Base-by-base conservation (phyloP, 2,113 vertebrate species). In the Chaetodon auriga region DNA sequence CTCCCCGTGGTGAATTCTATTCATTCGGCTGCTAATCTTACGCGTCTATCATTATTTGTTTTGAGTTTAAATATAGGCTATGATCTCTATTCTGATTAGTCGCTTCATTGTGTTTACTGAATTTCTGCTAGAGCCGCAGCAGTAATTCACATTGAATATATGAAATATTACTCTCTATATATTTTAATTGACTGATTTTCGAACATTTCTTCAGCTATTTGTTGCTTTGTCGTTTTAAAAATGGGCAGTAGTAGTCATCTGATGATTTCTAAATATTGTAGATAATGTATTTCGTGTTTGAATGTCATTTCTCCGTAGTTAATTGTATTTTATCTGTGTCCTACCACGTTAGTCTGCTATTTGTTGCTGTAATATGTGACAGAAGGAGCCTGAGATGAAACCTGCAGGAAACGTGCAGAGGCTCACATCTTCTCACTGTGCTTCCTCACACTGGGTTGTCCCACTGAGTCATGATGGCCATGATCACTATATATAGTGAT, bases 321-420 rank as follows among this genome's bases (percentile, higher is more conserved):
- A 18, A 35, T 16, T 30, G 23, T 60, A 1, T 2, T 58, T 35
- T 58, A 35, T 35, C 14, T 36, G 30, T 35, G 36, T 60, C 30
- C 7, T 61, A 6, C 60, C 16, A 35, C 54, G 2, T 25, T 57
- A 16, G 23, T 30, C 30, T 30, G 30, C 30, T 3, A 2, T 30
- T 15, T 19, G 15, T 19, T 18, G 14, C 15, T 16, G 57, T 15
- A 57, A 57, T 4, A 12, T 61, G 36, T 58, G 38, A 5, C 25
- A 7, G 35, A 36, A 5, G 41, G 51, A 49, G 16, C 16, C 12
- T 23, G 48, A 16, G 51, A 19, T 48, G 7, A 18, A 68, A 8
- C 55, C 30, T 13, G 1, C 25, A 57, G 10, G 43, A 41, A 53
- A 92, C 84, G 80, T 90, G 89, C 87, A 19, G 64, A 19, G 13